These are phyloP conservation scores for Porites evermanni DNA, from an alignment of 92 coral and sea anemone genomes.

Conservation along the genomic window DNA sequence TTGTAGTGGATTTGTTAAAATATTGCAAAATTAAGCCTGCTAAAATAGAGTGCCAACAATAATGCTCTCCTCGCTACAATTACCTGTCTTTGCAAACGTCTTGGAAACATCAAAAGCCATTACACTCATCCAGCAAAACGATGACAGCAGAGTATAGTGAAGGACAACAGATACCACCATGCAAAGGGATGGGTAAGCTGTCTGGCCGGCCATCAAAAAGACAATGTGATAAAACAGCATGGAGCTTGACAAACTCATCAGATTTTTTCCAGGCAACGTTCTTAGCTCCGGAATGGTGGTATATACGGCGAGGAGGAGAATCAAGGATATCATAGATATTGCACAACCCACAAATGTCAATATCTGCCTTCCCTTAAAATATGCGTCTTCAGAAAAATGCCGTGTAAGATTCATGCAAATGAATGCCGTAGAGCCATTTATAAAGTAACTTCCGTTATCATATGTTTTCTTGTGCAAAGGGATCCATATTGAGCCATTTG, in stretches of 20 bases:
- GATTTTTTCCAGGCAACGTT: conserved; percentile 74
- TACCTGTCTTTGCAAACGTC: conserved; percentile 68
- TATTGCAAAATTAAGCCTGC: no score
- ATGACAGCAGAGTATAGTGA: conserved; percentile 62
- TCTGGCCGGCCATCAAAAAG: conserved; percentile 49
- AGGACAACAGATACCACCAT: conserved; percentile 53
- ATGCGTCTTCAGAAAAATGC: not conserved
- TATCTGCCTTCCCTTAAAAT: conserved; percentile 12
- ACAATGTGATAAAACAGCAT: conserved; percentile 58
- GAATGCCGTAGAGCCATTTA: conserved; percentile 25
- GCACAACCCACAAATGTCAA: conserved; percentile 55
- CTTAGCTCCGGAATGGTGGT: conserved; percentile 45
- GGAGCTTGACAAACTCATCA: conserved; percentile 65
- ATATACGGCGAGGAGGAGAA: conserved; percentile 60
- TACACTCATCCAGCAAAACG: conserved; percentile 76
- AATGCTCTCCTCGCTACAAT: not conserved
- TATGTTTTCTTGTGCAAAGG: conserved; percentile 2
- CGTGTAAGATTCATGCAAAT: conserved; percentile 16
- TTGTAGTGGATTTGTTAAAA: no score
- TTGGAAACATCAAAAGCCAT: conserved; percentile 71
- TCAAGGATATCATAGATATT: conserved; percentile 48
- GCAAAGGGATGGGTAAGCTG: conserved; percentile 56
- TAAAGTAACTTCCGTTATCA: not conserved
- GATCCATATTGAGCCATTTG: conserved; percentile 40
- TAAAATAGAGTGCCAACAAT: no score